These are phyloP conservation scores for Nautilus pompilius DNA, from an alignment of 1,140 invertebrate genomes.

Conservation along the genomic window DNA sequence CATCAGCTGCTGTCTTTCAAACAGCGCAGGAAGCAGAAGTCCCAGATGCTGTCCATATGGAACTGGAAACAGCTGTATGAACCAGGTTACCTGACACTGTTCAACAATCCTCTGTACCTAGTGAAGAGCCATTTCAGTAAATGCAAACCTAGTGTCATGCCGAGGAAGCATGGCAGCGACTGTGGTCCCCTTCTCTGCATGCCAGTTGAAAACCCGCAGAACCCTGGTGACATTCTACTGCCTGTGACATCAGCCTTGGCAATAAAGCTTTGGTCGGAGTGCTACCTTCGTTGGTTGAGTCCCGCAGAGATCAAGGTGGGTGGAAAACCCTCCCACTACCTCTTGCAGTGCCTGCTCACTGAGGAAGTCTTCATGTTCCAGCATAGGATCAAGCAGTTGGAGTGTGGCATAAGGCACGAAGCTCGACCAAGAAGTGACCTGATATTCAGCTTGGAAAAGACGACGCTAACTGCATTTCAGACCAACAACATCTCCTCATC, in stretches of 20 bases:
- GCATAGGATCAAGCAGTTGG: conserved; percentile 31
- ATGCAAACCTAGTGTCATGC: conserved; percentile 10
- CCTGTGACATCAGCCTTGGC: conserved; percentile 27
- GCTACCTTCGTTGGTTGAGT: conserved; percentile 84
- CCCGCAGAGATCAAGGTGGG: conserved; percentile 77
- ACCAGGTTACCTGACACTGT: conserved; percentile 37
- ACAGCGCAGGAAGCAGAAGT: conserved; percentile 19
- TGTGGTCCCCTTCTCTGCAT: conserved; percentile 1
- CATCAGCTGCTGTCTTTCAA: conserved; percentile 54
- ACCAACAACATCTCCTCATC: conserved; percentile 47
- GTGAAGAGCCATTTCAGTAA: conserved; percentile 18
- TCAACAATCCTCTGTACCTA: conserved; percentile 50
- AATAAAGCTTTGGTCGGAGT: conserved; percentile 81
- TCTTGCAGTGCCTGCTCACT: conserved; percentile 52
- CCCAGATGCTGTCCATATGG: conserved; percentile 42
- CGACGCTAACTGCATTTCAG: conserved; percentile 29
- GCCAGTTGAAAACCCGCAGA: conserved; percentile 8
- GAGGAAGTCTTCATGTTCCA: conserved; percentile 49
- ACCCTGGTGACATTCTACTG: conserved; percentile 26
- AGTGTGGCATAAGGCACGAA: conserved; percentile 5
- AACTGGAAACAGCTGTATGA: conserved; percentile 46
- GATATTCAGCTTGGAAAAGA: conserved; percentile 40
- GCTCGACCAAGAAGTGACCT: conserved; percentile 43
- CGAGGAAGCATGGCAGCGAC: conserved; percentile 3
- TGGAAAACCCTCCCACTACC: conserved; percentile 68